Evolutionary conservation across 2,113 vertebrate genomes (phyloP), one percentile per base, ranked within the genome.

Genomic region (Bombycilla garrulus): DNA sequence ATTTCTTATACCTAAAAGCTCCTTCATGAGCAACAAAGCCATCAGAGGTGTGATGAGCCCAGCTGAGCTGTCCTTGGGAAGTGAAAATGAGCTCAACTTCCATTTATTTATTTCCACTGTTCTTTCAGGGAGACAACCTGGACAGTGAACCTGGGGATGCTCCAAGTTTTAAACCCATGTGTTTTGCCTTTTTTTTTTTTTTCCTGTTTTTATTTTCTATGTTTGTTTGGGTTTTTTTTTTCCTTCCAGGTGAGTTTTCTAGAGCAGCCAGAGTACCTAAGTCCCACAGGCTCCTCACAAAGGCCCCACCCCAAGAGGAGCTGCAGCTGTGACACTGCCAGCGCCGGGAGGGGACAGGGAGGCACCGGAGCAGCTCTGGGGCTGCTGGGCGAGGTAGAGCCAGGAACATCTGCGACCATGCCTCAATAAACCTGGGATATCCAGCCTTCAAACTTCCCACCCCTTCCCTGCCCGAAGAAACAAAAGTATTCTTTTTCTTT

Each of bases 321-420:
- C 45, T 67, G 77, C 67, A 73, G 85, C 31, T 33, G 77, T 20
- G 51, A n/a, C 70, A 58, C 25, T 48, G 71, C 81, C 58, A 56
- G 20, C 19, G 35, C 67, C 1, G 0, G 62, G 56, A 33, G 0
- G 33, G 76, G 60, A 21, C 0, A 0, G 17, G 62, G 48, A 48
- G 77, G 29, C 72, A 58, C 4, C 94, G 69, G 44, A 94, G 96
- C 82, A 90, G 93, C 98, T 90, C 95, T 47, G 88, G 93, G 93
- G 96, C 93, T 76, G 94, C 96, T 71, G 81, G 67, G 57, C 33
- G 42, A 98, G 98, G 97, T 92, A 98, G 97, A 94, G 92, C 96
- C 97, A 80, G 80, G 74, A 86, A 91, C 62, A 84, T 67, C 83
- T 50, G 60, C 8, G 70, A 50, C 89, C 47, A 2, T 3, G 12